Conservation (phyloP, 2,797 vertebrate species). For the Psittacula derbiana region DNA sequence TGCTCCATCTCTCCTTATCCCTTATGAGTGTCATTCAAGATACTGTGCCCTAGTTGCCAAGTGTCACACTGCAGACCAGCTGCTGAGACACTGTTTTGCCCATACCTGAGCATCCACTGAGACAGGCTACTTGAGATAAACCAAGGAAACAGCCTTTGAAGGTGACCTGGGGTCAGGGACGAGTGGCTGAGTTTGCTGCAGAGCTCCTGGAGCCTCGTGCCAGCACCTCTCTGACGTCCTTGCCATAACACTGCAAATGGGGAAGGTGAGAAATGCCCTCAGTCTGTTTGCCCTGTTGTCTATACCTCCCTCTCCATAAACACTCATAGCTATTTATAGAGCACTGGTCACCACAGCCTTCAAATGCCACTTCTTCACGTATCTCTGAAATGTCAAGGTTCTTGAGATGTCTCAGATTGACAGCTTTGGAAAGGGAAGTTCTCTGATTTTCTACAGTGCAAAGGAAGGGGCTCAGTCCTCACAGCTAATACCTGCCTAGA, state of each 20-base stretch:
- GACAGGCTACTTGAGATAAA: background rate
- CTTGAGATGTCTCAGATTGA: background rate
- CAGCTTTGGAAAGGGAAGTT: background rate
- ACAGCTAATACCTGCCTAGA: background rate
- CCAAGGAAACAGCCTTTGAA: background rate
- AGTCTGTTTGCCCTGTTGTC: background rate
- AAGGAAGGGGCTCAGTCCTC: background rate
- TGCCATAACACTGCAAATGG: background rate
- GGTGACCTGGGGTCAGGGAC: background rate
- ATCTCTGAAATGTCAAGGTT: background rate
- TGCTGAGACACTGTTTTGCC: background rate
- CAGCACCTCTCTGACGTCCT: accelerated
- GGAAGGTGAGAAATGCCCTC: background rate
- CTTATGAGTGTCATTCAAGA: background rate
- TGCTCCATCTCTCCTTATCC: background rate
- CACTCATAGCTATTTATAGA: background rate
- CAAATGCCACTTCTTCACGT: background rate
- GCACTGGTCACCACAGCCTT: background rate
- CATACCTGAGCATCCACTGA: background rate
- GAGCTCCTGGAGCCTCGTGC: background rate
- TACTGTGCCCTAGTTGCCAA: background rate
- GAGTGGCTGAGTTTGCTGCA: background rate
- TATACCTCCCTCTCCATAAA: background rate
- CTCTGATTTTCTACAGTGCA: background rate
- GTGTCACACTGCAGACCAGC: background rate